Conservation (phyloP, 2,113 vertebrate species). For the Typhlomys cinereus region DNA sequence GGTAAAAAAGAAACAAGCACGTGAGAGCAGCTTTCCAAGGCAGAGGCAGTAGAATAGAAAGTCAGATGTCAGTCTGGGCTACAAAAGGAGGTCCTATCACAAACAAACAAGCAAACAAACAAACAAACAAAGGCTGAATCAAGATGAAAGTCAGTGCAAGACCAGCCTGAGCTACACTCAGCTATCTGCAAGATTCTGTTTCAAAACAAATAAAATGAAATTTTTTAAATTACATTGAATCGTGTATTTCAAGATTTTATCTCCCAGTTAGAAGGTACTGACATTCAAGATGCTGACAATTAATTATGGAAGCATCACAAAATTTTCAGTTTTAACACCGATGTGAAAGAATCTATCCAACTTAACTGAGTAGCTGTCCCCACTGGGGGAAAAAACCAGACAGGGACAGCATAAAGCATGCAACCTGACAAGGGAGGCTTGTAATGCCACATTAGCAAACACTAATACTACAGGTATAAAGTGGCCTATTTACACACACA, state of each 20-base stretch:
- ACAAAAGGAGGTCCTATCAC: background rate
- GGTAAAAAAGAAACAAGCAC: background rate
- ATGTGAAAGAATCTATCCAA: background rate
- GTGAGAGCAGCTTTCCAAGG: background rate
- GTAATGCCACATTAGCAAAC: background rate
- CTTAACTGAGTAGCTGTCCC: background rate
- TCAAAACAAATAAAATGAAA: background rate
- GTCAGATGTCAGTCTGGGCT: background rate
- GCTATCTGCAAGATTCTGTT: background rate
- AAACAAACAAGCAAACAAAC: no score
- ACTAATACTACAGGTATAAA: slow-evolving; percentile 20
- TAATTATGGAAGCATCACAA: background rate
- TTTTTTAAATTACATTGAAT: background rate
- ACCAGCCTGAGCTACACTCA: background rate
- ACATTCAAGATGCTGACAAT: background rate
- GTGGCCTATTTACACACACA: background rate
- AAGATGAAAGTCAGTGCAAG: background rate
- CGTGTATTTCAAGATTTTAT: slow-evolving; percentile 29
- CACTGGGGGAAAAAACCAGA: background rate
- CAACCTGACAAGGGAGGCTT: background rate
- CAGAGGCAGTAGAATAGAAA: background rate
- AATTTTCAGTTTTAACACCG: background rate
- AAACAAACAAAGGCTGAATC: background rate
- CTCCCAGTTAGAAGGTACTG: slow-evolving; percentile 6
- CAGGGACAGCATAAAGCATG: background rate